phyloP scores from a whole-genome alignment of 2,888 invertebrate species.

The Drosophila pseudotalamancana region DNA sequence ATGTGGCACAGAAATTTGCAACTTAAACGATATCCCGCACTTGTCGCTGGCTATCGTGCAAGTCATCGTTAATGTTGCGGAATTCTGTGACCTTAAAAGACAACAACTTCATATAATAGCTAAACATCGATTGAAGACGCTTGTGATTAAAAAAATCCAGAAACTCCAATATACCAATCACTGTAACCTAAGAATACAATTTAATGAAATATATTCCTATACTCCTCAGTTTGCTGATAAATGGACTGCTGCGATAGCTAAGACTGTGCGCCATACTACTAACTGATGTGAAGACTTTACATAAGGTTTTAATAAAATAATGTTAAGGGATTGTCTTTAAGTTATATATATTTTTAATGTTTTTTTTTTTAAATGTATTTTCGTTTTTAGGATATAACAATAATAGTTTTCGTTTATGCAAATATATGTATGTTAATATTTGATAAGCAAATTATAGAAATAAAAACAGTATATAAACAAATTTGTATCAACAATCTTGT shows the following conservation, averaged over 20 bases:
- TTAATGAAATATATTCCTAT: neutral
- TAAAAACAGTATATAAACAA: neutral
- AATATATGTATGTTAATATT: slow-evolving; percentile 7
- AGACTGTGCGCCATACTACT: no score
- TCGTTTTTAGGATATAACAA: slow-evolving; percentile 14
- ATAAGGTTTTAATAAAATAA: no score
- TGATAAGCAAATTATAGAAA: slow-evolving; percentile 20
- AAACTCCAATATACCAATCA: neutral
- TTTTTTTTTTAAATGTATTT: slow-evolving; percentile 5
- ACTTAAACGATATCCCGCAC: slow-evolving; percentile 44
- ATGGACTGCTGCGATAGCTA: no score
- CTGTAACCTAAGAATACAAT: neutral
- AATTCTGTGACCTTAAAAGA: slow-evolving; percentile 21
- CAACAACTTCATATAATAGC: no score
- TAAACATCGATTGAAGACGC: no score
- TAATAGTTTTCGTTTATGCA: slow-evolving; percentile 12
- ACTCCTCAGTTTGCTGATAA: neutral
- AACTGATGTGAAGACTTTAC: no score
- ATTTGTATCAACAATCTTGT: slow-evolving; percentile 26
- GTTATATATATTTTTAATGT: slow-evolving; percentile 6
- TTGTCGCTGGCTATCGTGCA: slow-evolving; percentile 47
- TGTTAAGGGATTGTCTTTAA: no score
- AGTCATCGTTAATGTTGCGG: slow-evolving; percentile 47
- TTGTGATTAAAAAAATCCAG: no score
- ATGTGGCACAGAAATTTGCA: slow-evolving; percentile 30